Evolutionary conservation across 2,888 invertebrate species (phyloP).

Genomic region (Venustoraphidia nigricollis): DNA sequence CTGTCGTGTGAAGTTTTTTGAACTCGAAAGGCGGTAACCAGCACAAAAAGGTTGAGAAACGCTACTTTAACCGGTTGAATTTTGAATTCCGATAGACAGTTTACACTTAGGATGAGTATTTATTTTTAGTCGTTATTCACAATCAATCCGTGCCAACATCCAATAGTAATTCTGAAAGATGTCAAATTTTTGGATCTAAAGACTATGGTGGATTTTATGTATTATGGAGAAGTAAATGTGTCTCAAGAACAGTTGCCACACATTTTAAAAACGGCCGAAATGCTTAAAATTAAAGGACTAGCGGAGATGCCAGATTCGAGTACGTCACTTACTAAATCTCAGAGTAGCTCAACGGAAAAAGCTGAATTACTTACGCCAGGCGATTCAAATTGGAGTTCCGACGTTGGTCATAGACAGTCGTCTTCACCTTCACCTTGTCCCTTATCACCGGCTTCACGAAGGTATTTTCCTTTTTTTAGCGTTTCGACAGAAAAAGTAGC

Average conservation of each 20-base stretch:
- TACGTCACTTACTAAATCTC: conserved; percentile 55
- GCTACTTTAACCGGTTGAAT: too few species aligned
- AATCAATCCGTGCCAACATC: conserved; percentile 75
- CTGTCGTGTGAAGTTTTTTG: too few species aligned
- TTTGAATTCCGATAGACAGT: too few species aligned
- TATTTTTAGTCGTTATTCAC: conserved; percentile 57
- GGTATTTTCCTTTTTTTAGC: conserved; percentile 15
- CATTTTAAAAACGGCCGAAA: conserved; percentile 67
- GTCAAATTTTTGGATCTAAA: conserved; percentile 72
- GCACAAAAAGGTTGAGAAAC: too few species aligned
- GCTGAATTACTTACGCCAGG: conserved; percentile 37
- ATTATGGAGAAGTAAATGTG: conserved; percentile 83
- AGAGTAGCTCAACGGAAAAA: conserved; percentile 35
- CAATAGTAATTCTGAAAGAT: conserved; percentile 80
- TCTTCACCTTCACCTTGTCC: conserved; percentile 46
- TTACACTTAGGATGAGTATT: conserved; percentile 2
- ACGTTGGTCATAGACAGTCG: conserved; percentile 38
- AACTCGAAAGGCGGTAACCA: too few species aligned
- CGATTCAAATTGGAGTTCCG: conserved; percentile 40
- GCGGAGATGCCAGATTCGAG: conserved; percentile 68
- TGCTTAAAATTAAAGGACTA: conserved; percentile 75
- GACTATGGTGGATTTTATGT: conserved; percentile 85
- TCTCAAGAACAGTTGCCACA: conserved; percentile 74
- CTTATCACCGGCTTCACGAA: conserved; percentile 30
- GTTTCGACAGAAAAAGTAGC: too few species aligned